A percentile compares a stretch with the other conserved stretches of the same genome.
phyloP scores from a whole-genome alignment of 2,797 vertebrate species.

The Florisuga fusca region DNA sequence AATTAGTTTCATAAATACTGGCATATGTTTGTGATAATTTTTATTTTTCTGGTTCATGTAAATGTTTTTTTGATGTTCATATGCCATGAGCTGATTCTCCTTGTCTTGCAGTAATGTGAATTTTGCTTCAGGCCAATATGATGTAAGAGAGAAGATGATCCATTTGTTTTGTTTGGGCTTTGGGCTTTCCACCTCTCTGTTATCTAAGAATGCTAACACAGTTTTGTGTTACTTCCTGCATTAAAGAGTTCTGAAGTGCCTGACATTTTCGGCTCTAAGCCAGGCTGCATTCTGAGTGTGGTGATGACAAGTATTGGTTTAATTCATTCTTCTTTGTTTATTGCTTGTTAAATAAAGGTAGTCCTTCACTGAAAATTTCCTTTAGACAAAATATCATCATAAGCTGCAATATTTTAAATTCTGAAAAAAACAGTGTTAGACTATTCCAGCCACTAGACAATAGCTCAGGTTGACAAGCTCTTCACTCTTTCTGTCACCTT shows the following conservation, averaged over 20 bases:
- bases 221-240: not conserved
- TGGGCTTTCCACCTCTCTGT: not conserved
- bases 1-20: not conserved
- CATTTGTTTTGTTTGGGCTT: not conserved
- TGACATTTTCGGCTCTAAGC: not conserved
- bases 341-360: not conserved
- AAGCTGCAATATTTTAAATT: not conserved
- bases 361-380: not conserved
- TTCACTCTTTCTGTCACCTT: slow-evolving; percentile 15
- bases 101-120: not conserved
- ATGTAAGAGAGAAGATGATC: not conserved
- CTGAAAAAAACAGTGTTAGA: not conserved
- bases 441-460: not conserved
- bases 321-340: not conserved
- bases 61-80: not conserved
- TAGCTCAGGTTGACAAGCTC: not conserved
- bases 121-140: not conserved
- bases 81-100: not conserved
- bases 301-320: not conserved
- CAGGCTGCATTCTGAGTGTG: not conserved
- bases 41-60: not conserved
- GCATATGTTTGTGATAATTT: not conserved
- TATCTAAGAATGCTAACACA: not conserved
- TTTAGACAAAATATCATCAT: not conserved
- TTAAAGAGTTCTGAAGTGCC: not conserved